Percentiles rank a stretch among this genome's conserved stretches.
These are phyloP conservation scores for Drosophila ironensis DNA, from an alignment of 1,140 invertebrate genomes.

Conservation along the genomic window DNA sequence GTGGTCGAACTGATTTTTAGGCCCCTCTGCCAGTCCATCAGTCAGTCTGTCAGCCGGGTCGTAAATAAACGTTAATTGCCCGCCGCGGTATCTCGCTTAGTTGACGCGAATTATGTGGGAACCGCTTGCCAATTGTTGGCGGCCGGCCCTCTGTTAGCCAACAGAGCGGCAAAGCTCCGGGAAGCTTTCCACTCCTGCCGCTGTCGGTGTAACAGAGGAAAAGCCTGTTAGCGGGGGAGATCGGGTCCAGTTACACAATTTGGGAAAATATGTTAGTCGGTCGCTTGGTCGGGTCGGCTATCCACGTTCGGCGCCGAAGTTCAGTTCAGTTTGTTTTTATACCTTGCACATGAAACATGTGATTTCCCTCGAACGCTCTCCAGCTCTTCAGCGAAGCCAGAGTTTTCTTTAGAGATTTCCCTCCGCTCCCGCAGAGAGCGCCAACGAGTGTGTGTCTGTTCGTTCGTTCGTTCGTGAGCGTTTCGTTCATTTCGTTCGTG, in stretches of 20 bases:
- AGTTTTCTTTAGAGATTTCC: constrained; percentile 67
- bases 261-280: constrained; percentile 39
- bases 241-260: constrained; percentile 30
- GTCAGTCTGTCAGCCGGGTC: constrained; percentile 27
- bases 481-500: constrained; percentile 16
- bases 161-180: constrained; percentile 12
- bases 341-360: constrained; percentile 79
- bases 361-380: constrained; percentile 59
- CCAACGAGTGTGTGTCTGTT: background rate
- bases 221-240: constrained; percentile 8
- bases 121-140: background rate
- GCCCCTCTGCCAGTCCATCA: too few relatives aligned
- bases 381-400: constrained; percentile 42
- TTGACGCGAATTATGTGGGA: constrained; percentile 37
- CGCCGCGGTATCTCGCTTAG: constrained; percentile 7
- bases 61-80: constrained; percentile 61
- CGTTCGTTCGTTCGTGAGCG: constrained; percentile 18
- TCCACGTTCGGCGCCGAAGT: constrained; percentile 16
- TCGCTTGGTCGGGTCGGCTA: constrained; percentile 23
- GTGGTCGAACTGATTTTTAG: constrained; percentile 33
- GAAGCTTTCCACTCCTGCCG: constrained; percentile 18
- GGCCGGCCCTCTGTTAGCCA: constrained; percentile 1
- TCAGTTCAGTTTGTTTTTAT: constrained; percentile 74
- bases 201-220: constrained; percentile 2
- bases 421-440: constrained; percentile 18